Evolutionary conservation across 2,797 vertebrate species (phyloP), one percentile per base, ranked within the genome.

Genomic region (Microctenopoma lineatum): DNA sequence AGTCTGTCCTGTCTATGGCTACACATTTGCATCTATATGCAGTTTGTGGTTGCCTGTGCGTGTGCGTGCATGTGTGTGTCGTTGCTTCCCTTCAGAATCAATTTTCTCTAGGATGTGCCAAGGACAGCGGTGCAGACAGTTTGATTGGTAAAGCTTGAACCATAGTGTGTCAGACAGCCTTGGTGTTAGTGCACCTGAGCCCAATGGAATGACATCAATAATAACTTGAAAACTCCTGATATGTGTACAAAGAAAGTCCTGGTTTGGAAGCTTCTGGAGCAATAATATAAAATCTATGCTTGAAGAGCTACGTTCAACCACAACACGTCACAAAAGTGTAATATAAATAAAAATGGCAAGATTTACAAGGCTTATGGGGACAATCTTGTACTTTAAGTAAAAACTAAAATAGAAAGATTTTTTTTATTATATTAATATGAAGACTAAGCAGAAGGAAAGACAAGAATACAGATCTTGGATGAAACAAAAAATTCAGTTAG

Each of bases 111-210:
- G 67, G 75, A 82, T 66, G 65, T 66, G 36, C 63, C 84, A 81
- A 79, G 81, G 78, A 82, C 68, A 67, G 55, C 13, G 12, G 61
- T 36, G 73, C 5, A 79, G 70, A 79, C 60, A 39, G 70, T 79
- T 82, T 89, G 64, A 84, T 86, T 84, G 83, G 66, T 73, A 76
- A 81, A 83, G 66, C 61, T 21, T 45, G 21, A 77, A 70, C 46
- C 55, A 53, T 57, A 74, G 38, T 53, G 66, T 55, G 52, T 77
- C 61, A 55, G 59, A 79, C 56, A 56, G 67, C 44, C 18, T 64
- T 3, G 0, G 54, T 41, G 41, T 21, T 50, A 16, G 57, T 58
- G 66, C 68, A 86, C 77, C 80, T 84, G 66, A 75, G 70, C 59
- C 70, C 53, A 15, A 6, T 7, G 9, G 44, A 14, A 53, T 74